These are phyloP conservation scores for Zelostemma sp. DNA, from an alignment of 1,140 invertebrate genomes.

Conservation along the genomic window DNA sequence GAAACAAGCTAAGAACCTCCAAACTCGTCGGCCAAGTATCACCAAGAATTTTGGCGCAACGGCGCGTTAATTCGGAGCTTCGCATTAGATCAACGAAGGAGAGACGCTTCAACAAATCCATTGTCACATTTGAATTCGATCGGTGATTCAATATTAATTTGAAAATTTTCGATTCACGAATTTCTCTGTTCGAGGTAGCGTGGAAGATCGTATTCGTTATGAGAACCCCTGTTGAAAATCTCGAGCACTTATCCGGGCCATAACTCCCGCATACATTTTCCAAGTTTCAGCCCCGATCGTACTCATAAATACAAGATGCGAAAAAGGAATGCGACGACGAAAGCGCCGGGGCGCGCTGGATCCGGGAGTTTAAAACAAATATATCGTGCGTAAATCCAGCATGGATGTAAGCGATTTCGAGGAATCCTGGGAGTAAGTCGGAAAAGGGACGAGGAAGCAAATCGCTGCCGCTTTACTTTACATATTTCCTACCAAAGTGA, in stretches of 20 bases:
- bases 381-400: slow-evolving; percentile 69
- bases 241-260: slow-evolving; percentile 67
- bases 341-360: slow-evolving; percentile 42
- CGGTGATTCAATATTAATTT: too few species aligned
- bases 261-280: slow-evolving; percentile 62
- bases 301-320: slow-evolving; percentile 60
- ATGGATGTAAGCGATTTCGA: slow-evolving; percentile 45
- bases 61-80: slow-evolving; percentile 4
- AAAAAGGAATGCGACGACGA: slow-evolving; percentile 29
- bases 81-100: neutral
- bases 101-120: neutral
- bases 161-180: too few species aligned
- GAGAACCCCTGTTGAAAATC: slow-evolving; percentile 62
- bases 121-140: neutral
- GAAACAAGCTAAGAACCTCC: slow-evolving; percentile 44
- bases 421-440: slow-evolving; percentile 21
- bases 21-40: slow-evolving; percentile 49
- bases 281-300: slow-evolving; percentile 57
- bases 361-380: slow-evolving; percentile 70
- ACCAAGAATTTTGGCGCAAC: slow-evolving; percentile 47
- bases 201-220: slow-evolving; percentile 19
- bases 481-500: slow-evolving; percentile 60
- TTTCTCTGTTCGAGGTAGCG: too few species aligned
- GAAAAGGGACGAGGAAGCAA: slow-evolving; percentile 53
- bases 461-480: slow-evolving; percentile 65